Evolutionary conservation across 2,797 vertebrate genomes (phyloP), one percentile per base, ranked within the genome.

Genomic region (Galago senegalensis): DNA sequence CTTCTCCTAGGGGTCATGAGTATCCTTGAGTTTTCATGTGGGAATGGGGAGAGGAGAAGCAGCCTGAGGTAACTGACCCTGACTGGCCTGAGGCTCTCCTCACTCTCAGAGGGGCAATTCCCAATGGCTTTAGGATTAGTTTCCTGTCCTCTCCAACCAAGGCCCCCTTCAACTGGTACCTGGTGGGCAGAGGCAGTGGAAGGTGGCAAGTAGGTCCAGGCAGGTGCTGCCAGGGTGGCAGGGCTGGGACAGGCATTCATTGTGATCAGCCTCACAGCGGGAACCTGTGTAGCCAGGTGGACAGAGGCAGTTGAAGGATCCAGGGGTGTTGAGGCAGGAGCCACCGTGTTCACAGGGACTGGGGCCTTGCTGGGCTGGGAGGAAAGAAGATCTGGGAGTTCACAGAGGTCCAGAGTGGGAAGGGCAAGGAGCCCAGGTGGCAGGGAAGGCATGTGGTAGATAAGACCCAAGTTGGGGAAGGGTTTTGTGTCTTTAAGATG

Each of bases 291-390:
- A 98, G 49, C 98, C 98, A 2, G 92, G 92, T 0, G 94, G 95
- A 37, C 98, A 98, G 86, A 97, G 97, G 60, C 98, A 98, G 84
- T 93, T 9, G 77, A 98, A 98, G 69, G 98, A 98, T 49, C 98
- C 98, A 0, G 97, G 97, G 0, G 97, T 98, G 93, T 98, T 98
- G 75, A 97, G 87, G 56, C 98, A 98, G 89, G 98, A 97, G 58
- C 98, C 98, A 0, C 96, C 97, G 0, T 98, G 98, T 84, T 98
- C 98, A 37, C 98, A 98, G 60, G 97, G 98, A n/a, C 98, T 97
- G 34, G 97, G 90, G 9, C 98, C 98, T 96, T 93, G 86, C 77
- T 95, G 96, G 82, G 97, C 95, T 96, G 79, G 29, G 61, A 49
- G 89, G 67, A 95, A 81, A 92, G 81, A 76, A 40, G 49, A 92